Base-by-base conservation (phyloP, 2,113 vertebrate genomes). In the Ovis canadensis region DNA sequence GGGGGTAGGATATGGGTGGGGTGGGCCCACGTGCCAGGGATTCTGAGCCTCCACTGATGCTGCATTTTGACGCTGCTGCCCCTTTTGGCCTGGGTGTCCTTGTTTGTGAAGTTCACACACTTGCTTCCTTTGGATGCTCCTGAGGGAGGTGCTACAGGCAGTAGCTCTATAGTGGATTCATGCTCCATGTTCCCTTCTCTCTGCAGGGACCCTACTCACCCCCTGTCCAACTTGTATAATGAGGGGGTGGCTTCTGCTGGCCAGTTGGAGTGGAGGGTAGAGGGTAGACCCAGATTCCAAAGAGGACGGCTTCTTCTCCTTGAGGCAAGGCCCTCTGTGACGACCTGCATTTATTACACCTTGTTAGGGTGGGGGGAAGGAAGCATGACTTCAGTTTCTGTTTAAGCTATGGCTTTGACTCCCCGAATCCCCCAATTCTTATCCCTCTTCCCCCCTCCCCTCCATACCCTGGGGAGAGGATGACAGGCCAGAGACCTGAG, bases 381-480 rank as follows among this genome's bases (percentile, higher is more conserved):
- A 15, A 43, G 36, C 29, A 21, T 9, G n/a, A n/a, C 9, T 40
- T 60, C 21, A 9, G 27, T 36, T 77, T 40, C 77, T 84, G 31
- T 48, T 57, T 48, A 97, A 52, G 36, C 45, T 23, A 5, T 52
- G 67, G 10, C 43, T 93, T 90, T 88, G 74, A 57, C 85, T 94
- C 93, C 29, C 80, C 27, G 43, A 91, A 60, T 40, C 14, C 36
- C n/a, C 36, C n/a, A 64, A 9, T 12, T 78, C 60, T 91, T 13
- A 11, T 1, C 3, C 16, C 3, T 85, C 48, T 27, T 19, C 31
- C 17, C 10, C 48, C 1, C 6, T 13, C 59, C 5, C 4, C 3
- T 31, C 57, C 40, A 21, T 50, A 48, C 40, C 12, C 54, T 25
- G 25, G 17, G 33, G 45, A 62, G 54, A 31, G 40, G 59, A 43